Conservation (phyloP, 2,113 vertebrate species). For the Phylloscopus trochilus region DNA sequence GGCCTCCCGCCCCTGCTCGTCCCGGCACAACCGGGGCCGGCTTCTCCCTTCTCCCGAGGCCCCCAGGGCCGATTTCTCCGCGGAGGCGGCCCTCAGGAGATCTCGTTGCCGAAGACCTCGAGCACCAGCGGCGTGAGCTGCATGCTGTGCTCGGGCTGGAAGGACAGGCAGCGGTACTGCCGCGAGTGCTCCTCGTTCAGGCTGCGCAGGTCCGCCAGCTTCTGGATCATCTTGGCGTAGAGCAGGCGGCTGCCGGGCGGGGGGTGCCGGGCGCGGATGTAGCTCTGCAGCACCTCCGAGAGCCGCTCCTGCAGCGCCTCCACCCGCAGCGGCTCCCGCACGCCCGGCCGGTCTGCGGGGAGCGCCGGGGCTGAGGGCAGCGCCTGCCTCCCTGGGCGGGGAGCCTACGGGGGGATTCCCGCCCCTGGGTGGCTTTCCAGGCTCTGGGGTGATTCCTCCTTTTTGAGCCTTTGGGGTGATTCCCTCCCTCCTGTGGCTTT, state of each 20-base stretch:
- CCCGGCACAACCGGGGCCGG: not conserved
- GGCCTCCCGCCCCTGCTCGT: not conserved
- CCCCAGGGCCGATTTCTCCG: not conserved
- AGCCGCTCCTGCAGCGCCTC: slow-evolving; percentile 90
- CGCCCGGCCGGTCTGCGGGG: slow-evolving; percentile 78
- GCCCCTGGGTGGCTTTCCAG: not conserved
- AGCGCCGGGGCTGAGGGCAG: no score
- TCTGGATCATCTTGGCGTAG: slow-evolving; percentile 99
- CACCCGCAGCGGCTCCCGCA: slow-evolving; percentile 85
- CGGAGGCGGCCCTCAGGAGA: slow-evolving; percentile 75
- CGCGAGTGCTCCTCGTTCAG: slow-evolving; percentile 96
- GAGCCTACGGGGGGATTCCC: no score
- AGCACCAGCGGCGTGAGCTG: slow-evolving; percentile 95
- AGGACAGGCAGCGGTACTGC: slow-evolving; percentile 93
- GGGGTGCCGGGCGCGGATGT: slow-evolving; percentile 88
- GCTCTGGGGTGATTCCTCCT: not conserved
- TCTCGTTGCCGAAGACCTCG: slow-evolving; percentile 94
- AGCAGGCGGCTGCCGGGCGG: slow-evolving; percentile 81
- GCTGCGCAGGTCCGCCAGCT: slow-evolving; percentile 93
- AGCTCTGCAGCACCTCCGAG: slow-evolving; percentile 90
- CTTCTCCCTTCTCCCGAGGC: not conserved
- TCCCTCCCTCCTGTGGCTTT: not conserved
- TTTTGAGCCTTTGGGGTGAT: no score
- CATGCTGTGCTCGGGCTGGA: slow-evolving; percentile 91
- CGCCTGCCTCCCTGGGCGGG: no score